Percentiles rank a stretch among this genome's conserved stretches.
phyloP scores from a whole-genome alignment of 2,888 invertebrate species.

The Callimorpha dominula region DNA sequence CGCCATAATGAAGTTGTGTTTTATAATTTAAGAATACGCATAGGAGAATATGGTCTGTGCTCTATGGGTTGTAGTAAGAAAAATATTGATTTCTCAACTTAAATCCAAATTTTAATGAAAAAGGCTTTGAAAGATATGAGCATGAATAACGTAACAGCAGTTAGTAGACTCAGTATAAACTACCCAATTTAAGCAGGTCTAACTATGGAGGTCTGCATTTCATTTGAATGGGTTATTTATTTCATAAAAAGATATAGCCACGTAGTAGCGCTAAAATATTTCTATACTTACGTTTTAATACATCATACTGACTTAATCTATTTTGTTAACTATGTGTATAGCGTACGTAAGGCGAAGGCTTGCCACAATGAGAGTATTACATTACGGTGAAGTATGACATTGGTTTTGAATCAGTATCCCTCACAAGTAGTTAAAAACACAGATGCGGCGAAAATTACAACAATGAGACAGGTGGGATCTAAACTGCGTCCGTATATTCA shows the following conservation, averaged over 20 bases:
- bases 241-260: background rate
- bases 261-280: background rate
- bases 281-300: background rate
- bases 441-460: background rate
- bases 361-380: background rate
- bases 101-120: too few species aligned
- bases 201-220: background rate
- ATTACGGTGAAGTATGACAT: background rate
- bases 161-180: too few species aligned
- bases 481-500: slow-evolving; percentile 1
- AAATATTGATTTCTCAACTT: too few species aligned
- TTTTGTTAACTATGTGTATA: background rate
- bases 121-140: too few species aligned
- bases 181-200: background rate
- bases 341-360: background rate
- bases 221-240: background rate
- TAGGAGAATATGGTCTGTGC: too few species aligned
- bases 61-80: too few species aligned
- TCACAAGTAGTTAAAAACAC: background rate
- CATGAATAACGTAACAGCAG: too few species aligned
- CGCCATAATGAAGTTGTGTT: too few species aligned
- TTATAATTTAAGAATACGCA: too few species aligned
- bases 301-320: background rate
- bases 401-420: background rate
- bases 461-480: background rate